A percentile compares a stretch with the other conserved stretches of the same genome.
Conservation (phyloP, 2,888 invertebrate genomes). For the Netelia melanura region DNA sequence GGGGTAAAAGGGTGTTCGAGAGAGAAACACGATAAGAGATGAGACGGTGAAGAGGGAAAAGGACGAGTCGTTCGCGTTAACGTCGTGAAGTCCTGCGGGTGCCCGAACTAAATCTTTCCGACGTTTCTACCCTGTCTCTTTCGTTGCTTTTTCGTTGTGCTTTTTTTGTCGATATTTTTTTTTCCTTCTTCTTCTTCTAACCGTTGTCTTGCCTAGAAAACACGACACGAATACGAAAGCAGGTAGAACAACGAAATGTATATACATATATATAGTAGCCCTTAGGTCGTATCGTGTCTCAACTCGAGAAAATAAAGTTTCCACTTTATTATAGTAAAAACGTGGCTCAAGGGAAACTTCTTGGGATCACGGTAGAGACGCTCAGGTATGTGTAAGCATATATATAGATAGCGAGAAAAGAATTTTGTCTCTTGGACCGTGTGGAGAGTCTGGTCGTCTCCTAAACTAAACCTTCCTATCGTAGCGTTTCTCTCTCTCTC, state of each 20-base stretch:
- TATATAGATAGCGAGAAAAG: slow-evolving; percentile 41
- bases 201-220: slow-evolving; percentile 73
- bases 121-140: slow-evolving; percentile 72
- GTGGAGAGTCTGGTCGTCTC: slow-evolving; percentile 47
- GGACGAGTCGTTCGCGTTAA: slow-evolving; percentile 70
- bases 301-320: slow-evolving; percentile 78
- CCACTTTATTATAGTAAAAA: slow-evolving; percentile 76
- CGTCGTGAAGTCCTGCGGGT: slow-evolving; percentile 74
- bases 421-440: slow-evolving; percentile 42
- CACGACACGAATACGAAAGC: slow-evolving; percentile 78
- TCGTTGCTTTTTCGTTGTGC: slow-evolving; percentile 42
- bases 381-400: slow-evolving; percentile 45
- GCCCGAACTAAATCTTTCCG: slow-evolving; percentile 78
- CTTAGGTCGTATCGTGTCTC: slow-evolving; percentile 59
- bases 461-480: slow-evolving; percentile 36
- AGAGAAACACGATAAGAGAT: slow-evolving; percentile 58
- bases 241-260: slow-evolving; percentile 72
- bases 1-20: slow-evolving; percentile 36
- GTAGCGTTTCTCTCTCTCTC: slow-evolving; percentile 10
- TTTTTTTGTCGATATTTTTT: slow-evolving; percentile 43
- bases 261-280: slow-evolving; percentile 28
- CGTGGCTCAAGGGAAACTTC: slow-evolving; percentile 62
- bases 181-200: slow-evolving; percentile 43
- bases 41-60: slow-evolving; percentile 51
- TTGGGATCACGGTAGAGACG: slow-evolving; percentile 41